These are phyloP conservation scores for Naja naja DNA, from an alignment of 2,113 vertebrate species.

Conservation along the genomic window DNA sequence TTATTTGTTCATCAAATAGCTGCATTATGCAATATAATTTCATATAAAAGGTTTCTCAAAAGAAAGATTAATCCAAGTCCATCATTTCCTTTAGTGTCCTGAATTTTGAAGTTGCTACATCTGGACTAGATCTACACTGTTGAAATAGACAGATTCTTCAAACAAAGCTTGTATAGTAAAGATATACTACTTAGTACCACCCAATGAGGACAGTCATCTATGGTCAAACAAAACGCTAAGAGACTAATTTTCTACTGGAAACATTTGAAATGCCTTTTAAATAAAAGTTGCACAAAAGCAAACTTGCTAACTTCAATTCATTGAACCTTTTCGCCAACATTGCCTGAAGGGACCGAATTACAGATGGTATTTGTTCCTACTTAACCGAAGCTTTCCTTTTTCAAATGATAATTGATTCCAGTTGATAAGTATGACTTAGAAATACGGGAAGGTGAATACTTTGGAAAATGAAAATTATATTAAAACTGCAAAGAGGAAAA, in stretches of 20 bases:
- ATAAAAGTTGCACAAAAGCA: not conserved
- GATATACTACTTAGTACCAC: not conserved
- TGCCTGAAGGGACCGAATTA: conserved; percentile 51
- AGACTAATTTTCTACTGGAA: conserved; percentile 28
- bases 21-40: not conserved
- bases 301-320: conserved; percentile 49
- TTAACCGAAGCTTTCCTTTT: conserved; percentile 62
- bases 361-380: conserved; percentile 53
- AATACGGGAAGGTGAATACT: conserved; percentile 39
- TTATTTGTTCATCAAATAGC: not conserved
- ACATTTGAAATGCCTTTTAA: conserved; percentile 28
- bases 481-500: conserved; percentile 9
- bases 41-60: not conserved
- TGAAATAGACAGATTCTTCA: conserved; percentile 42
- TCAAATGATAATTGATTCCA: conserved; percentile 61
- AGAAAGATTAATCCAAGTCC: conserved; percentile 25
- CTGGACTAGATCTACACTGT: conserved; percentile 47
- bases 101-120: conserved; percentile 37
- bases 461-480: conserved; percentile 37
- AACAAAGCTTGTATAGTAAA: conserved; percentile 34
- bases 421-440: conserved; percentile 24
- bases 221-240: conserved; percentile 37
- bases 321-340: conserved; percentile 47
- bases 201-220: conserved; percentile 18
- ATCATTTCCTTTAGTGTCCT: conserved; percentile 21